These are phyloP conservation scores for Noctua comes DNA, from an alignment of 2,888 invertebrate species.

Conservation along the genomic window DNA sequence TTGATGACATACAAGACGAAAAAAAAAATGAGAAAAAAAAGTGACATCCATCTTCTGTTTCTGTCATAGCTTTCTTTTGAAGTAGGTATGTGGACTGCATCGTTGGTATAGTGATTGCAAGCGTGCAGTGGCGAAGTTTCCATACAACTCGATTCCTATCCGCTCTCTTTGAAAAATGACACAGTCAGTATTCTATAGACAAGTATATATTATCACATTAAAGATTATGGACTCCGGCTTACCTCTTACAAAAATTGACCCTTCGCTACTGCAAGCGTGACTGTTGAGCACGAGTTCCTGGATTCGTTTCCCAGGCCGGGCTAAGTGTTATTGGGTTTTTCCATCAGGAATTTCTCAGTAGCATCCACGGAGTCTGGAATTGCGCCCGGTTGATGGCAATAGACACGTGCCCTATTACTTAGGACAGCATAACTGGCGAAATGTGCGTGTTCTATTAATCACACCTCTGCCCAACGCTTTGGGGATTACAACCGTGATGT, in stretches of 20 bases:
- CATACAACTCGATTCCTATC: too few species aligned
- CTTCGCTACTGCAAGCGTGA: neutral
- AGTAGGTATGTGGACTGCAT: neutral
- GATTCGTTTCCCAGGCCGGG: neutral
- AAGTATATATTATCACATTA: too few species aligned
- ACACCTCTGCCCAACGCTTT: neutral
- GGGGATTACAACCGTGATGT: neutral
- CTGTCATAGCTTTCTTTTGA: slow-evolving; percentile 7
- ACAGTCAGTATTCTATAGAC: too few species aligned
- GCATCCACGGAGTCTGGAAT: neutral
- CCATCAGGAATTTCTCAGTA: neutral
- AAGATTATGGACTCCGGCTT: too few species aligned
- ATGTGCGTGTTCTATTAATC: neutral
- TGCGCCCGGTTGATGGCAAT: neutral
- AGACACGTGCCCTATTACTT: neutral
- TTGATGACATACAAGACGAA: too few species aligned
- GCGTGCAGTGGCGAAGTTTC: too few species aligned
- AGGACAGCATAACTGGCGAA: neutral
- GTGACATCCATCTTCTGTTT: neutral
- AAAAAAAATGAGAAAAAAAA: too few species aligned
- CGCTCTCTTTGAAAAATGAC: too few species aligned
- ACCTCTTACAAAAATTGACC: too few species aligned
- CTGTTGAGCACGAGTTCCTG: neutral
- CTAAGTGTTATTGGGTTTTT: neutral
- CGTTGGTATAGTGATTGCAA: neutral